These are phyloP conservation scores for Smithornis capensis DNA, from an alignment of 2,113 vertebrate genomes.

Conservation along the genomic window DNA sequence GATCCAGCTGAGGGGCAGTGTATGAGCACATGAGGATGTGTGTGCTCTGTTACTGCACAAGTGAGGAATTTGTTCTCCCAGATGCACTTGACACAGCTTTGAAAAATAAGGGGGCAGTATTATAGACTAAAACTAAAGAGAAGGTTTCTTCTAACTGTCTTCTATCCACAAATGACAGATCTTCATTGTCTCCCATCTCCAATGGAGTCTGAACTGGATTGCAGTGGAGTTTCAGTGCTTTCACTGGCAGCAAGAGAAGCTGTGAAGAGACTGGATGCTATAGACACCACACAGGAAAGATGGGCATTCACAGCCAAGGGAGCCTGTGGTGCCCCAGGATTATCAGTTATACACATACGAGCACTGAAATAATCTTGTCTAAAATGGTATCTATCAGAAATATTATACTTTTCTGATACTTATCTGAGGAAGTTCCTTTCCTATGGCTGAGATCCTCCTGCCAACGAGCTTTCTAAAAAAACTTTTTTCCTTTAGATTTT, in stretches of 20 bases:
- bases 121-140: not conserved
- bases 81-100: not conserved
- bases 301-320: not conserved
- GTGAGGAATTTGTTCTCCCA: not conserved
- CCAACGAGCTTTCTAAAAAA: no score
- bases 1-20: not conserved
- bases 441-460: not conserved
- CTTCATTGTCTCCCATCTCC: not conserved
- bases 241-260: not conserved
- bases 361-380: not conserved
- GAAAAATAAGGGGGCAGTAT: not conserved
- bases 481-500: not conserved
- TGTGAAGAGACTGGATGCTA: not conserved
- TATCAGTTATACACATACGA: not conserved
- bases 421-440: not conserved
- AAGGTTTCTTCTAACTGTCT: not conserved
- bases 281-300: not conserved
- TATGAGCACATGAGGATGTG: not conserved
- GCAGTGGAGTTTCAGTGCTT: not conserved
- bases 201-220: not conserved
- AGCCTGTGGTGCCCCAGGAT: not conserved
- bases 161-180: not conserved
- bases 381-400: not conserved
- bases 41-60: not conserved
- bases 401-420: not conserved